Evolutionary conservation across 2,113 vertebrate species (phyloP), one percentile per base, ranked within the genome.

Genomic region (Nycticorax nycticorax): DNA sequence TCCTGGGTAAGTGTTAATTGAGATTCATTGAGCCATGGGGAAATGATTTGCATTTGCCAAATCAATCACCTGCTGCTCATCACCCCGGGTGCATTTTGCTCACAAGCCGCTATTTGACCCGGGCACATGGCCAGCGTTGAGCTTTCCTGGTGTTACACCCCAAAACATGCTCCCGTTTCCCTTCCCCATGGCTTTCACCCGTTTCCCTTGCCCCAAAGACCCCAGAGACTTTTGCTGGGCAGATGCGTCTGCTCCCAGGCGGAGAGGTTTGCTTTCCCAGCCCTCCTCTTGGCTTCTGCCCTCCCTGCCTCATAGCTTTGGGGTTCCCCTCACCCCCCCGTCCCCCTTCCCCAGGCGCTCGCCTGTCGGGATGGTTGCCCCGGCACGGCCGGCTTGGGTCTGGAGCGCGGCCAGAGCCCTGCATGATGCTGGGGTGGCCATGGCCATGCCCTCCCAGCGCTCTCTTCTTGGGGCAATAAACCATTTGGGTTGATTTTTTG

Each of bases 361-460:
- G n/a, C n/a, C 41, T 27, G 32, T 3, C 2, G 39, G 39, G 15
- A 55, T 1, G 10, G 59, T 50, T 56, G 52, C 24, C 32, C 57
- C 2, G 4, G 37, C 21, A 43, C 2, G 3, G 32, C 35, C 26
- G 66, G 33, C 50, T n/a, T 14, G 1, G 50, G 5, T 32, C 3
- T 55, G 53, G 9, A 30, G 53, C 6, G 10, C 18, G 32, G 17
- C 41, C 22, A 5, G 26, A 43, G 32, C 43, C 22, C 50, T 64
- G 80, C 63, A 13, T 0, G 2, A 20, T 26, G 53, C 60, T 10
- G 0, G 78, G 17, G 14, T 0, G 4, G 37, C 33, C 3, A 0
- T 0, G 2, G 27, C 3, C 2, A 20, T 53, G 9, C 59, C 26
- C 20, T 53, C 52, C 12, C 22, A 47, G 39, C 0, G 0, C 35